Evolutionary conservation across 2,113 vertebrate genomes (phyloP).

Genomic region (Dasyurus viverrinus): DNA sequence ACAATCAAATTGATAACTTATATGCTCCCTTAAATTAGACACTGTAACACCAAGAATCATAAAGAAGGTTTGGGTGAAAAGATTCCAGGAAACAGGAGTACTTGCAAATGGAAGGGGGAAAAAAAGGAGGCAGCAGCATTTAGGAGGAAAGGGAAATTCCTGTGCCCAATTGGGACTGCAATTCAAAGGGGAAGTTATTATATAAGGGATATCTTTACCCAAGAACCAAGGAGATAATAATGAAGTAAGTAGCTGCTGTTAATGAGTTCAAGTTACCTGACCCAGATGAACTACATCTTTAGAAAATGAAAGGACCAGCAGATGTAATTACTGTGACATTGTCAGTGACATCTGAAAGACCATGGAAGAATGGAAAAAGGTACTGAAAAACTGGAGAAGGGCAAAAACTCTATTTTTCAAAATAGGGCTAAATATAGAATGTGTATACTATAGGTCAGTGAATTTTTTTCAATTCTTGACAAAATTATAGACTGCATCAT

Average conservation of each 20-base stretch:
- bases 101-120: neutral
- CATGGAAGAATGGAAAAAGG: neutral
- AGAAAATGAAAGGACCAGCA: neutral
- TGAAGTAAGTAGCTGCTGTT: neutral
- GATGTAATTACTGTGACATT: neutral
- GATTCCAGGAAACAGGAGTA: neutral
- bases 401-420: neutral
- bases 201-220: neutral
- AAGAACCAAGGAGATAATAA: neutral
- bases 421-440: neutral
- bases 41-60: neutral
- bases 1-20: neutral
- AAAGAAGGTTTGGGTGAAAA: neutral
- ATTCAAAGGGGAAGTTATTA: neutral
- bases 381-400: neutral
- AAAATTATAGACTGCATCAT: neutral
- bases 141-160: neutral
- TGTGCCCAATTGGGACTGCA: neutral
- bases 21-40: neutral
- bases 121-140: neutral
- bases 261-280: neutral
- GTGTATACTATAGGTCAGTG: neutral
- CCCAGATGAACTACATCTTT: neutral
- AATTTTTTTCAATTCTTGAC: neutral
- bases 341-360: neutral